phyloP scores from a whole-genome alignment of 2,797 vertebrate genomes.

The Babyrousa celebensis region DNA sequence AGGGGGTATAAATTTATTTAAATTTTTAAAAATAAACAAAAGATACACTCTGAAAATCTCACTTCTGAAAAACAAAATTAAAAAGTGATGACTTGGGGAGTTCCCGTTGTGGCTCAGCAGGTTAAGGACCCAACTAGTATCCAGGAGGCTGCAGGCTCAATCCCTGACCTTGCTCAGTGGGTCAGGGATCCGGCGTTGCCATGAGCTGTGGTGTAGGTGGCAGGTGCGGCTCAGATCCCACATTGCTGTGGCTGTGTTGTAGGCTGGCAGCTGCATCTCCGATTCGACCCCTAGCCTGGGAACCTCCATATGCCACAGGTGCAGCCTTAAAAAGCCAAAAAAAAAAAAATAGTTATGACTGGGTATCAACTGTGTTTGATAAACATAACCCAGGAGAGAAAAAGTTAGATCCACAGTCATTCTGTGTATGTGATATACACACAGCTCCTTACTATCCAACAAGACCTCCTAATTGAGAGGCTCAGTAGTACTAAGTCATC shows the following conservation, averaged over 20 bases:
- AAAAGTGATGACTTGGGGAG: neutral
- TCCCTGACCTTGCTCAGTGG: too few relatives aligned
- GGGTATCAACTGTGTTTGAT: slow-evolving; percentile 8
- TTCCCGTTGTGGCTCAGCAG: too few relatives aligned
- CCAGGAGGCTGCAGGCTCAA: too few relatives aligned
- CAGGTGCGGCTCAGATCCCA: too few relatives aligned
- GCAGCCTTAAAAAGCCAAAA: too few relatives aligned
- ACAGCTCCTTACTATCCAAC: neutral
- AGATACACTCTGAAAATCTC: slow-evolving; percentile 38
- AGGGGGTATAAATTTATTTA: neutral
- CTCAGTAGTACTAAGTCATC: slow-evolving; percentile 40
- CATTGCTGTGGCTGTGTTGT: too few relatives aligned
- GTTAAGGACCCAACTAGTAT: too few relatives aligned
- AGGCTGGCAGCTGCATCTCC: too few relatives aligned
- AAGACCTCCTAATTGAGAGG: slow-evolving; percentile 40
- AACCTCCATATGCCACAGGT: too few relatives aligned
- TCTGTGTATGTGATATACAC: neutral
- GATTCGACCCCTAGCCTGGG: too few relatives aligned
- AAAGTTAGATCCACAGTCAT: slow-evolving; percentile 25
- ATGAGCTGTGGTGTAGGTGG: too few relatives aligned
- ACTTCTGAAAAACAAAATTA: slow-evolving; percentile 34
- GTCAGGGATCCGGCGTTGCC: too few relatives aligned
- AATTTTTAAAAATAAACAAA: slow-evolving; percentile 26
- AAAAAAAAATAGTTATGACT: neutral
- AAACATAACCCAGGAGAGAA: neutral